Conservation (phyloP, 2,797 vertebrate species). For the Etheostoma perlongum region DNA sequence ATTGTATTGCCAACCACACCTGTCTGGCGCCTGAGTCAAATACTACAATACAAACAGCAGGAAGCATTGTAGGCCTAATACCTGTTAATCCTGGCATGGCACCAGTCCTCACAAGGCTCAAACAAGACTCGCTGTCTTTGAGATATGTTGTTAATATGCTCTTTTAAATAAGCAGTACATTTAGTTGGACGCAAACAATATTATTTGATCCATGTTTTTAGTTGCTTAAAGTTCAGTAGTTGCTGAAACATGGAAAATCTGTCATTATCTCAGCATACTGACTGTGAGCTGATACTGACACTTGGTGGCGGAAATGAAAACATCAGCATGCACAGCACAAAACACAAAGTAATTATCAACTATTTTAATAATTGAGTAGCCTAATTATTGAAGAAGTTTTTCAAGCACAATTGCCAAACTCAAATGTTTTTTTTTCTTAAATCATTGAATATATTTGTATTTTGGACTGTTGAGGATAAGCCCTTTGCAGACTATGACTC, state of each 20-base stretch:
- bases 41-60: slow-evolving; percentile 24
- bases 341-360: not conserved
- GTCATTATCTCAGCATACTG: not conserved
- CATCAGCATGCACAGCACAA: not conserved
- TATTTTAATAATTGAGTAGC: not conserved
- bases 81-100: not conserved
- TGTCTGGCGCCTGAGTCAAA: slow-evolving; percentile 9
- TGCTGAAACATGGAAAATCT: slow-evolving; percentile 1
- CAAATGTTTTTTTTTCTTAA: not conserved
- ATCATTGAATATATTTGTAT: not conserved
- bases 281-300: slow-evolving; percentile 46
- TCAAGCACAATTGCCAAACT: not conserved
- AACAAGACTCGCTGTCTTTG: not conserved
- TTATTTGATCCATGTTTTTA: not conserved
- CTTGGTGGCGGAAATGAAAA: slow-evolving; percentile 45
- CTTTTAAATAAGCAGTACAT: not conserved
- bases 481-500: not conserved
- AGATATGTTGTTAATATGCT: not conserved
- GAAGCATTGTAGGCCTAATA: not conserved
- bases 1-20: slow-evolving; percentile 28
- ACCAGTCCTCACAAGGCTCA: not conserved
- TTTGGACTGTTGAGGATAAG: not conserved
- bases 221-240: not conserved
- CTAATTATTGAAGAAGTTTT: not conserved
- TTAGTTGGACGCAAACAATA: not conserved